Conservation (phyloP, 2,113 vertebrate species). For the Maccullochella peelii region DNA sequence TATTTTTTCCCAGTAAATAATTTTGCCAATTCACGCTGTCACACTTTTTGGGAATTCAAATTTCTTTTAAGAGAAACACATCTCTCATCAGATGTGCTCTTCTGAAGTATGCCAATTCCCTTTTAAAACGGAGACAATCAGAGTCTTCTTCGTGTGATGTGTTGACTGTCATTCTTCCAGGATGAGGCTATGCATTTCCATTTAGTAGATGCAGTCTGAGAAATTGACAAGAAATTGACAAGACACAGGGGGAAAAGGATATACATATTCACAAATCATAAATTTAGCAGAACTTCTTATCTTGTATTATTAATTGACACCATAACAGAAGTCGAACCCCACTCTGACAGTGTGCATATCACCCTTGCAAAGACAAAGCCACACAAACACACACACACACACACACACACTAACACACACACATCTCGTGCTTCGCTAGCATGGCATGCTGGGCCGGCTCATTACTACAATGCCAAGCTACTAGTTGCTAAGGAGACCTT, state of each 20-base stretch:
- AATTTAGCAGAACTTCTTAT: conserved; percentile 27
- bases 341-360: conserved; percentile 39
- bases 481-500: conserved; percentile 88
- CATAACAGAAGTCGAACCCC: conserved; percentile 33
- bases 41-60: conserved; percentile 36
- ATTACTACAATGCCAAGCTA: conserved; percentile 88
- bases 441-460: conserved; percentile 83
- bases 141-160: not conserved
- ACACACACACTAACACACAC: conserved; percentile 55
- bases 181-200: not conserved
- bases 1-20: not conserved
- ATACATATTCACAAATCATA: not conserved
- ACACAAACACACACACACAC: conserved; percentile 23
- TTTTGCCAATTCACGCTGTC: conserved; percentile 53
- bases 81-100: conserved; percentile 46
- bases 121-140: not conserved
- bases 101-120: conserved; percentile 28
- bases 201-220: not conserved
- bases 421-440: conserved; percentile 66
- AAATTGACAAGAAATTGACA: conserved; percentile 17
- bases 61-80: conserved; percentile 39
- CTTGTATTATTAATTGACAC: conserved; percentile 42
- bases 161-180: conserved; percentile 7
- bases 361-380: conserved; percentile 53
- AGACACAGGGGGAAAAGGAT: not conserved